Evolutionary conservation across 2,888 invertebrate genomes (phyloP), one percentile per base, ranked within the genome.

Genomic region (Lycia hirtaria): DNA sequence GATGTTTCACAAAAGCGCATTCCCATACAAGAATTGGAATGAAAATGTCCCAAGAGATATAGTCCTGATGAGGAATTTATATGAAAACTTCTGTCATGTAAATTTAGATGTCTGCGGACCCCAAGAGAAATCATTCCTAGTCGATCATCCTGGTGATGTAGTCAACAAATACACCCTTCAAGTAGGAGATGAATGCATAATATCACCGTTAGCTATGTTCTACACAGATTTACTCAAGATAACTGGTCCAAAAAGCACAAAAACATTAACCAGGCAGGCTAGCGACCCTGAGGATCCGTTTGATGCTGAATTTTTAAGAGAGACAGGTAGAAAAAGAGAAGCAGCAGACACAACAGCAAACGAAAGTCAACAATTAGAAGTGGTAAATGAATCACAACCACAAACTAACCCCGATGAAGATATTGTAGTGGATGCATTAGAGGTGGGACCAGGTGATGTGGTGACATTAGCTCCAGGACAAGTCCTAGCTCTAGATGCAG

Each of bases 251-350:
- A 96, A 97, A 80, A 88, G 91, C 22, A 94, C 95, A 1, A 95
- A 95, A 69, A 94, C 95, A 9, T 97, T 97, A 75, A 95, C 93
- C 44, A 95, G 97, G 2, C 92, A 93, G 58, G 88, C 93, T 3
- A 93, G 94, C 63, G 98, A 98, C 77, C 95, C 98, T 0, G 97
- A 98, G 83, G 98, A 98, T 87, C 98, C 98, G 2, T 97, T 97
- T 78, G 98, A 98, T 91, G 97, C 97, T 10, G 96, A 97, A 76
- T 98, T 97, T 78, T 89, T 98, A 9, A 93, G 97, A 62, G 98
- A 98, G 90, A 98, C 97, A 0, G 96, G 97, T 70, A 92, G 86
- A 83, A 95, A 88, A 75, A 83, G 85, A 43, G 93, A 86, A 71
- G 82, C 89, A 15, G 92, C 85, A 5, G 93, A 85, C 59, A 87